Conservation (phyloP, 2,797 vertebrate species). For the Malacoctenus gilli region DNA sequence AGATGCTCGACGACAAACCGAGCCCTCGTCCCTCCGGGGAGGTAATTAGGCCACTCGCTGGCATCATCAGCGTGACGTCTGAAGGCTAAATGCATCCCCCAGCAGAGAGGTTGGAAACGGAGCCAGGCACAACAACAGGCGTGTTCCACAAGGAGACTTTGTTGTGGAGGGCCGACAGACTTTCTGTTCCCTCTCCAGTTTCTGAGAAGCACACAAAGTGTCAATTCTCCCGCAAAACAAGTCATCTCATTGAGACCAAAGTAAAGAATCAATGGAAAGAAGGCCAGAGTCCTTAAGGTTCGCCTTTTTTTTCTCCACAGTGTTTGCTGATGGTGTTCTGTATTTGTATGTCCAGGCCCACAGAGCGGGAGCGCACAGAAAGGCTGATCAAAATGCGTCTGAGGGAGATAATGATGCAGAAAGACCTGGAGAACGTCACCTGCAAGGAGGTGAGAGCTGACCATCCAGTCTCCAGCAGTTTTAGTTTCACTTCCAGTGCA, state of each 20-base stretch:
- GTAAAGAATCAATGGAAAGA: conserved; percentile 34
- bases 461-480: too few relatives aligned
- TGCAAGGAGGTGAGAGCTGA: conserved; percentile 89
- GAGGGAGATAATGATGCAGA: conserved; percentile 99
- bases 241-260: conserved; percentile 46
- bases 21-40: conserved; percentile 45
- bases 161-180: conserved; percentile 42
- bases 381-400: conserved; percentile 92
- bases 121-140: conserved; percentile 47
- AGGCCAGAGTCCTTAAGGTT: conserved; percentile 9
- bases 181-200: conserved; percentile 60
- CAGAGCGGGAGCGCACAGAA: conserved; percentile 93
- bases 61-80: conserved; percentile 50
- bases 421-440: conserved; percentile 97
- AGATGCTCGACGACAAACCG: conserved; percentile 21
- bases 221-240: conserved; percentile 57
- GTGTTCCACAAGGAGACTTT: conserved; percentile 53
- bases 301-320: background rate
- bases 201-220: conserved; percentile 61
- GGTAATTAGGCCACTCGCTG: conserved; percentile 68
- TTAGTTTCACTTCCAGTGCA: too few relatives aligned
- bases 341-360: conserved; percentile 84
- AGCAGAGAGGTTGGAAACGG: conserved; percentile 44
- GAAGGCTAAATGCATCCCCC: conserved; percentile 56
- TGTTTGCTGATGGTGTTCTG: conserved; percentile 11